These are phyloP conservation scores for Elaphurus davidianus DNA, from an alignment of 2,113 vertebrate genomes.

Conservation along the genomic window DNA sequence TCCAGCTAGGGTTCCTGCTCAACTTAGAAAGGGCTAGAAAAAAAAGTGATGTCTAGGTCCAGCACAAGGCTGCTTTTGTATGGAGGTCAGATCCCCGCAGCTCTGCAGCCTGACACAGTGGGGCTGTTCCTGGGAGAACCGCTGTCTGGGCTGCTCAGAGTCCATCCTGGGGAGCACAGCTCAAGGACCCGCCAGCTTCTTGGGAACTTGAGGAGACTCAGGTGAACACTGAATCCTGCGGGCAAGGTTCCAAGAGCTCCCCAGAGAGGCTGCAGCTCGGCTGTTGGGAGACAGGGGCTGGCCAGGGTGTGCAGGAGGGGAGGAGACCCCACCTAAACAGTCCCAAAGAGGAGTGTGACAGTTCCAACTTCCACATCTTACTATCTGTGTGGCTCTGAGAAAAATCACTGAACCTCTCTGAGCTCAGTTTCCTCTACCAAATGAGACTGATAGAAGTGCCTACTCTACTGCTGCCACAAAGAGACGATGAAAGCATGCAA, in stretches of 20 bases:
- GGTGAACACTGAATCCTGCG: background rate
- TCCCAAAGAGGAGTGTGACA: background rate
- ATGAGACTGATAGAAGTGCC: accelerated
- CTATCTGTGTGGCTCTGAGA: background rate
- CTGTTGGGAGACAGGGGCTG: background rate
- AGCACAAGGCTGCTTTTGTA: slow-evolving; percentile 32
- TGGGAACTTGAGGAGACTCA: background rate
- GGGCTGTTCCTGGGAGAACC: background rate
- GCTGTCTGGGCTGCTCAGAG: background rate
- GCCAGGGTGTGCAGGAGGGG: background rate
- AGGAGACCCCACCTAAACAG: background rate
- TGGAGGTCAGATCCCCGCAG: background rate
- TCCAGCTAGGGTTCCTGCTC: background rate
- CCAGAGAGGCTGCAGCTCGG: background rate
- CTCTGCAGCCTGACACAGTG: background rate
- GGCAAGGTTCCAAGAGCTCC: too few species aligned
- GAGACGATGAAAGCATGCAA: too few species aligned
- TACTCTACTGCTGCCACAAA: background rate
- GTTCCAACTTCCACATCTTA: too few species aligned
- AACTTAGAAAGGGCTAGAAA: slow-evolving; percentile 5
- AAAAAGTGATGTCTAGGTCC: background rate
- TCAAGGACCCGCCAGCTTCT: background rate
- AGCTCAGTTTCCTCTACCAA: background rate
- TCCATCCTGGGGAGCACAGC: background rate
- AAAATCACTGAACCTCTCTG: background rate